Conservation (phyloP, 2,888 invertebrate genomes). For the Zonitis immaculata region DNA sequence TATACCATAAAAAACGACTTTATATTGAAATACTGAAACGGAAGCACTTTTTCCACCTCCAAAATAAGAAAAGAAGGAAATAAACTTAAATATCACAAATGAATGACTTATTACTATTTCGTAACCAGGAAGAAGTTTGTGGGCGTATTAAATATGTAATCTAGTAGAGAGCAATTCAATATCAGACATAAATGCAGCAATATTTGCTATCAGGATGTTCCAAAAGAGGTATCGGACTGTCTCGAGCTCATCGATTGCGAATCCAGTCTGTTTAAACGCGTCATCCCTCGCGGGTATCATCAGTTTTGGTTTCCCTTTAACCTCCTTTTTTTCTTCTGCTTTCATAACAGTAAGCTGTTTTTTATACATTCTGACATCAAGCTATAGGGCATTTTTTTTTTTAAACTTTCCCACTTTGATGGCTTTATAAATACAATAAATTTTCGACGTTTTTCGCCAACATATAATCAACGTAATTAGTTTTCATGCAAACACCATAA, state of each 20-base stretch:
- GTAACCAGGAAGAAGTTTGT: neutral
- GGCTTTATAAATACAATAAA: slow-evolving; percentile 23
- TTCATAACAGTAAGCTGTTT: slow-evolving; percentile 37
- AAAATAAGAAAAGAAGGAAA: neutral
- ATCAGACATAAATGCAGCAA: slow-evolving; percentile 13
- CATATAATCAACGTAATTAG: slow-evolving; percentile 22
- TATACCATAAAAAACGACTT: slow-evolving; percentile 18
- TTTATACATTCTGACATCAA: slow-evolving; percentile 33
- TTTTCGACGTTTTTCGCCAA: slow-evolving; percentile 11
- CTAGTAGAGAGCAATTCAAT: slow-evolving; percentile 11
- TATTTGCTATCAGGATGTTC: slow-evolving; percentile 15
- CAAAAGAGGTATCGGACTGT: slow-evolving; percentile 19
- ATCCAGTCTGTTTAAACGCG: slow-evolving; percentile 32
- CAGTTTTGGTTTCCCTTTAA: slow-evolving; percentile 35
- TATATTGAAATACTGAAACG: neutral
- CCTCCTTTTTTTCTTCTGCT: slow-evolving; percentile 30
- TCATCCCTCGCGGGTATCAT: slow-evolving; percentile 34
- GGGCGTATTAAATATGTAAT: neutral
- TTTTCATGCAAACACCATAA: slow-evolving; percentile 8
- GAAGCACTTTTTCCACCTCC: neutral
- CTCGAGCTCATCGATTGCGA: slow-evolving; percentile 30
- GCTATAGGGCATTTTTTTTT: slow-evolving; percentile 25
- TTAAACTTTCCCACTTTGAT: slow-evolving; percentile 24
- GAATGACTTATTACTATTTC: neutral
- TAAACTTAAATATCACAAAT: neutral